phyloP scores from a whole-genome alignment of 30 jellyfish, hydroid and myxozoan genomes.

The Aurelia sp. region DNA sequence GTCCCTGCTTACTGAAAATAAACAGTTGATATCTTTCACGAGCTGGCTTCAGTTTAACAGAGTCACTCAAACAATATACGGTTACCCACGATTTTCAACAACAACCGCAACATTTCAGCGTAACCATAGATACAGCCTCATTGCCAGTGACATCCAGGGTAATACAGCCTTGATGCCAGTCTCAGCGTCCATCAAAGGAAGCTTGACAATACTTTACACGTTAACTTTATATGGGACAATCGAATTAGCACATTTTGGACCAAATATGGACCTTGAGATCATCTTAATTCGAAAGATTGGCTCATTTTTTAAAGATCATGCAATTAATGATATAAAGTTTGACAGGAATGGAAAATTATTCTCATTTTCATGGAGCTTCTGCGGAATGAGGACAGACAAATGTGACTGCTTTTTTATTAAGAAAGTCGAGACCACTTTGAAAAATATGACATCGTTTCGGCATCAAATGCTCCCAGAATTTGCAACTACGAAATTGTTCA shows the following conservation, averaged over 20 bases:
- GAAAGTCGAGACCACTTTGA: conserved; percentile 28
- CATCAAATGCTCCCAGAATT: conserved; percentile 50
- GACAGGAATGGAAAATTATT: conserved; percentile 25
- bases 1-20: conserved; percentile 38
- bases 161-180: conserved; percentile 74
- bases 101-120: conserved; percentile 33
- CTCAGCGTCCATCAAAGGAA: conserved; percentile 55
- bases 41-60: conserved; percentile 75
- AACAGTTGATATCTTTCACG: conserved; percentile 3
- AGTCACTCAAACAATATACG: conserved; percentile 47
- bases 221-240: conserved; percentile 42
- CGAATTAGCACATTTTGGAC: conserved; percentile 1
- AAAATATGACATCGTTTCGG: conserved; percentile 5
- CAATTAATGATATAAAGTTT: conserved; percentile 54
- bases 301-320: conserved; percentile 40
- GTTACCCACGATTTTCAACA: conserved; percentile 61
- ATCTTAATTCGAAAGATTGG: conserved; percentile 56
- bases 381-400: conserved; percentile 32
- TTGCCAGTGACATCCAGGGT: conserved; percentile 87
- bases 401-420: conserved; percentile 62
- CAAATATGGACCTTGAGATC: conserved; percentile 49
- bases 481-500: conserved; percentile 6
- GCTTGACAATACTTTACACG: conserved; percentile 30
- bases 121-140: conserved; percentile 50
- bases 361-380: conserved; percentile 72